Evolutionary conservation across 2,797 vertebrate genomes (phyloP), one percentile per base, ranked within the genome.

Genomic region (Avahi laniger): DNA sequence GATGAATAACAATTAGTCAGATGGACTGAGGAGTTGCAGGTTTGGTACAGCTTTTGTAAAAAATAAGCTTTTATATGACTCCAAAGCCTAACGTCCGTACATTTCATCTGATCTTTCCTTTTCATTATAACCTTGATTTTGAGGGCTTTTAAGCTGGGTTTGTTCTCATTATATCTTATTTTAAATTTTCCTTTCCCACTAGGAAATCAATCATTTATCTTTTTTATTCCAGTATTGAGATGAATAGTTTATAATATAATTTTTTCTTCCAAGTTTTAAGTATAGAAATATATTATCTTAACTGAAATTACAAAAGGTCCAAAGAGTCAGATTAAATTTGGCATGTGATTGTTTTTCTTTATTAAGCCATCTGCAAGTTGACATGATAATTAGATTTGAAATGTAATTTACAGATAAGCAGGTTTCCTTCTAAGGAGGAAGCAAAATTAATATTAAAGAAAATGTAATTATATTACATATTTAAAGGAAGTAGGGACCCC

Each of bases 401-500:
- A 95, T 96, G 63, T 91, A 88, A 97, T 98, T 98, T 96, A 95
- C 69, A 89, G 96, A 95, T 95, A 88, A 97, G 35, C 91, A 94
- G 54, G 52, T 97, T 98, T 98, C 84, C 95, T 98, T 98, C 91
- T 92, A 96, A 95, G 75, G 91, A 97, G 89, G 96, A 98, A 98
- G 93, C 79, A 95, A 95, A 93, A 79, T 98, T 98, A 97, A 95
- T 97, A 98, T 84, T 97, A 73, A 91, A 85, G 83, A 89, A 95
- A 96, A 90, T 96, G 6, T 92, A 90, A 98, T 96, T 97, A 48
- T 87, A 89, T 97, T 97, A 87, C n/a, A 89, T 59, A n/a, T 94
- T 83, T 97, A 10, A 97, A 97, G 95, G 96, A 97, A 98, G 54
- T 96, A 97, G 54, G 24, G 63, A 48, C 48, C 70, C 63, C 83